phyloP scores from a whole-genome alignment of 2,888 invertebrate genomes.

The Hecatera dysodea region DNA sequence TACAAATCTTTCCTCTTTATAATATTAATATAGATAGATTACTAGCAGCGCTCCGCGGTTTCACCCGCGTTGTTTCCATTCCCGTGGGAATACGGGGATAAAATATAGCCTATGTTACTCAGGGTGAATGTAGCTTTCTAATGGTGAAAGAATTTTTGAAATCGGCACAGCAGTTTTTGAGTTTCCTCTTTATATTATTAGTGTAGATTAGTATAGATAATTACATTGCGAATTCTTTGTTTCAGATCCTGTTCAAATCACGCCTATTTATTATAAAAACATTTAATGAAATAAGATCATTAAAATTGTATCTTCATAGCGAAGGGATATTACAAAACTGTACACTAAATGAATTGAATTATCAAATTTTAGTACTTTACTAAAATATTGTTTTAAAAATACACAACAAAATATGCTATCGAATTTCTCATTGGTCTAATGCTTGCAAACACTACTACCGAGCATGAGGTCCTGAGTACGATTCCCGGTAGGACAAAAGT shows the following conservation, averaged over 20 bases:
- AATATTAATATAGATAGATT: no score
- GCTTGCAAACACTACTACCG: not conserved
- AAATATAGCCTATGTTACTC: no score
- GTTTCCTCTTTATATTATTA: no score
- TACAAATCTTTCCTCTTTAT: no score
- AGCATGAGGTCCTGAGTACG: not conserved
- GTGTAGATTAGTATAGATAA: no score
- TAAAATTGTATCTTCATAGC: slow-evolving; percentile 29
- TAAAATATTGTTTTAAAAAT: not conserved
- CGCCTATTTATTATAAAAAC: slow-evolving; percentile 48
- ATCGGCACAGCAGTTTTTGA: no score
- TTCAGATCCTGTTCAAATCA: slow-evolving; percentile 41
- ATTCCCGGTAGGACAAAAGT: not conserved
- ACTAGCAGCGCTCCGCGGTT: no score
- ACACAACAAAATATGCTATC: not conserved
- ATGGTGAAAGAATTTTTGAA: no score
- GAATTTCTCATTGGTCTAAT: not conserved
- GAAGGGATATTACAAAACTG: slow-evolving; percentile 7
- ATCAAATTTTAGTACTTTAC: not conserved
- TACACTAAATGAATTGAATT: not conserved
- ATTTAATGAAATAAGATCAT: slow-evolving; percentile 46
- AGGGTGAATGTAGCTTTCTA: no score
- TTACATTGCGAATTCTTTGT: slow-evolving; percentile 1
- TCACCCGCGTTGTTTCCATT: no score
- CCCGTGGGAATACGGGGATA: no score